Conservation (phyloP, 2,797 vertebrate species). For the Phaenicophaeus curvirostris region DNA sequence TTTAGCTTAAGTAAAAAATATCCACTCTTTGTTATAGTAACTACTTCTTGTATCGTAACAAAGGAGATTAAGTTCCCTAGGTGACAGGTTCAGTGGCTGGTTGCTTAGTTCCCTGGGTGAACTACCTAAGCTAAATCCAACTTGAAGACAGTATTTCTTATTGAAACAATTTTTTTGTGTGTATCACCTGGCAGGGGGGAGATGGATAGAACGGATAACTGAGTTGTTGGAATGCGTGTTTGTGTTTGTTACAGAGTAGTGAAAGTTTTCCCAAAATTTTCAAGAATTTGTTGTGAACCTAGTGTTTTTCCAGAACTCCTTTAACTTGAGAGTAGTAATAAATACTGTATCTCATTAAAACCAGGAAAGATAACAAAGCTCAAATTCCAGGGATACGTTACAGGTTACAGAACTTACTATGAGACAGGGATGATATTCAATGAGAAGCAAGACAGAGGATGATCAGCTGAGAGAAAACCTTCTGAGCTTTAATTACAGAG, state of each 20-base stretch:
- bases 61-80: not conserved
- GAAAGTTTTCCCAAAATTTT: not conserved
- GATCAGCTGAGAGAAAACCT: not conserved
- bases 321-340: not conserved
- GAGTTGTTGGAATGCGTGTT: not conserved
- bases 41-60: not conserved
- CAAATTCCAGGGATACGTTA: not conserved
- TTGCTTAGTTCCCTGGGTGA: not conserved
- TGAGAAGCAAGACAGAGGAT: not conserved
- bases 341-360: not conserved
- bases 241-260: not conserved
- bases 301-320: not conserved
- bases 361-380: not conserved
- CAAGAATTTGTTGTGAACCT: not conserved
- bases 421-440: not conserved
- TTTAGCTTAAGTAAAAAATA: too few relatives aligned
- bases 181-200: accelerated
- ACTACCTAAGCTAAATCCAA: not conserved
- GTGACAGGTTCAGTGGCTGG: not conserved
- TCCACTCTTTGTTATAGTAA: too few relatives aligned
- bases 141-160: not conserved
- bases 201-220: not conserved
- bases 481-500: not conserved
- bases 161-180: not conserved
- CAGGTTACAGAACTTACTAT: not conserved